phyloP scores from a whole-genome alignment of 2,888 invertebrate species.

The Orgyia antiqua region DNA sequence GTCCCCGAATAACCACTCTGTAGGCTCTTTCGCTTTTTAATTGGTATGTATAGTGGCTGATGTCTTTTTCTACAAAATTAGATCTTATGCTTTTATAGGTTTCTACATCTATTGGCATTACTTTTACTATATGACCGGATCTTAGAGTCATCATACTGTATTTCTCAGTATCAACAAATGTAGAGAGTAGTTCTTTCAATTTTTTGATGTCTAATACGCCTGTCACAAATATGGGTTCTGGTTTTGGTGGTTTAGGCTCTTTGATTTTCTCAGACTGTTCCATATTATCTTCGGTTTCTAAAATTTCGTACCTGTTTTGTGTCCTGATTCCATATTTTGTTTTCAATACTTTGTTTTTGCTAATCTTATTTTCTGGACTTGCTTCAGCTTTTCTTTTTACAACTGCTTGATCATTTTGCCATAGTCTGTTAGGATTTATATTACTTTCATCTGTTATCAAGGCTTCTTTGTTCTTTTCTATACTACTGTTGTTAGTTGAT shows the following conservation, averaged over 20 bases:
- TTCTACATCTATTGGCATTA: slow-evolving; percentile 6
- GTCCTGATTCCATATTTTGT: neutral
- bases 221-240: slow-evolving; percentile 2
- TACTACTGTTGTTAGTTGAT: neutral
- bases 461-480: neutral
- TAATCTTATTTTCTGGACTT: neutral
- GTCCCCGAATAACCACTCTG: slow-evolving; percentile 1
- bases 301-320: neutral
- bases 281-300: neutral
- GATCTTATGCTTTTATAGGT: slow-evolving; percentile 6
- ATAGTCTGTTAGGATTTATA: neutral
- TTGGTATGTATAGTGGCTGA: slow-evolving; percentile 8
- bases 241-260: slow-evolving; percentile 2
- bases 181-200: neutral
- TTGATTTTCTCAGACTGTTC: neutral
- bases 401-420: neutral
- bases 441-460: neutral
- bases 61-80: slow-evolving; percentile 1
- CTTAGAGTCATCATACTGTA: slow-evolving; percentile 1
- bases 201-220: neutral
- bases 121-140: slow-evolving; percentile 8
- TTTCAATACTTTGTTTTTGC: neutral
- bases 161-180: neutral
- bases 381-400: neutral
- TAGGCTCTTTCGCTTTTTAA: slow-evolving; percentile 8